A percentile compares a stretch with the other conserved stretches of the same genome.
These are phyloP conservation scores for Tetramorium bicarinatum DNA, from an alignment of 2,888 invertebrate species.

Conservation along the genomic window DNA sequence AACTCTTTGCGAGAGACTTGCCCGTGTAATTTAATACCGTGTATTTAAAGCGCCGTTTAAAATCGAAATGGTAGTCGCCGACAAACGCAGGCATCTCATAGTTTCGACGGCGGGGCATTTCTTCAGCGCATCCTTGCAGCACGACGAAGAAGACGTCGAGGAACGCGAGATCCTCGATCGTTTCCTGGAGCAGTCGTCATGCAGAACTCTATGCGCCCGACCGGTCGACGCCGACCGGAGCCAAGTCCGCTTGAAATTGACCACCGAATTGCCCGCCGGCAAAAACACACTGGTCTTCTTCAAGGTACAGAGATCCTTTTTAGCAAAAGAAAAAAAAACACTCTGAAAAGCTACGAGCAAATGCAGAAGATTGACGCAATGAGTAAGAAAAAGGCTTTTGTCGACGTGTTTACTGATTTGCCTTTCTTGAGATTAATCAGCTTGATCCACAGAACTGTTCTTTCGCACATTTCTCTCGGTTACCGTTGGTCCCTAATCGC, in stretches of 20 bases:
- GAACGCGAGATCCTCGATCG: conserved; percentile 77
- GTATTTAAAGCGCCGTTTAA: not conserved
- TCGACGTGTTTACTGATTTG: not conserved
- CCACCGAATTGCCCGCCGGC: conserved; percentile 76
- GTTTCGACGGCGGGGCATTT: conserved; percentile 82
- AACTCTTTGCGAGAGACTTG: not conserved
- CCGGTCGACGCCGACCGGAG: conserved; percentile 64
- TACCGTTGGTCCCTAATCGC: not conserved
- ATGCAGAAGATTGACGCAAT: not conserved
- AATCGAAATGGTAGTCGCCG: conserved; percentile 70
- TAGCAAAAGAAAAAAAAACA: not conserved
- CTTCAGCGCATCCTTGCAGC: conserved; percentile 75
- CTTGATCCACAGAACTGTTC: not conserved
- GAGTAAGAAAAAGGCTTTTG: not conserved
- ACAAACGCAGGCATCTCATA: conserved; percentile 79
- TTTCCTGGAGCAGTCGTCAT: conserved; percentile 81
- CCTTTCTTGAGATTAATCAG: not conserved
- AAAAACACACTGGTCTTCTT: conserved; percentile 83
- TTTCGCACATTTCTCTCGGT: not conserved
- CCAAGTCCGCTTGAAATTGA: conserved; percentile 74
- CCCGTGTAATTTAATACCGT: not conserved
- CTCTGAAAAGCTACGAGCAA: not conserved
- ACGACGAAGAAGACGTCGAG: conserved; percentile 62
- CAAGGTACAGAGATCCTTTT: conserved; percentile 76
- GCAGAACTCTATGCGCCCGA: conserved; percentile 80